Evolutionary conservation across 2,888 invertebrate genomes (phyloP).

Genomic region (Drosophila incognita): DNA sequence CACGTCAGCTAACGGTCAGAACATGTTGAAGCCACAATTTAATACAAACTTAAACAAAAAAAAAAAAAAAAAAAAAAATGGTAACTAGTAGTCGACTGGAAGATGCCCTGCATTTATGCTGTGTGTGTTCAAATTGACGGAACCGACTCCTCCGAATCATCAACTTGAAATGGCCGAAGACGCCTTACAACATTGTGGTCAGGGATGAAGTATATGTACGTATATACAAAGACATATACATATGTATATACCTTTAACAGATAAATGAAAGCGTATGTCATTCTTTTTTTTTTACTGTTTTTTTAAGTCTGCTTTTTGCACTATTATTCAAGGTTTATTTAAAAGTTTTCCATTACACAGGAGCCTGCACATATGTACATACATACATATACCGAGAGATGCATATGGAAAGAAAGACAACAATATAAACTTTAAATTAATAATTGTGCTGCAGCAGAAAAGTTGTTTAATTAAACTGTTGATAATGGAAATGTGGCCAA

Average conservation of each 20-base stretch:
- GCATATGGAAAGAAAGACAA: neutral
- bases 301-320: conserved; percentile 5
- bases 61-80: neutral
- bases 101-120: neutral
- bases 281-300: conserved; percentile 13
- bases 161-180: neutral
- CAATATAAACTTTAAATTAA: conserved; percentile 18
- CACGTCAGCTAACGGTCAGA: conserved; percentile 39
- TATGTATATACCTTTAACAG: neutral
- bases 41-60: neutral
- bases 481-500: conserved; percentile 3
- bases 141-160: neutral
- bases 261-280: conserved; percentile 11
- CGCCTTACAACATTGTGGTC: neutral
- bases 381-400: neutral
- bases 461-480: conserved; percentile 25
- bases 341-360: conserved; percentile 3
- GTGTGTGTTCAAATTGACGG: neutral
- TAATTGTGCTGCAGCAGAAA: conserved; percentile 5
- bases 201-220: neutral
- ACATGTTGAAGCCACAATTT: neutral
- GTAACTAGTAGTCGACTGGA: neutral
- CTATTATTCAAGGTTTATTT: conserved; percentile 31
- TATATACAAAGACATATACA: neutral
- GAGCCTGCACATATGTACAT: neutral